phyloP scores from a whole-genome alignment of 2,113 vertebrate species.

The Gavia stellata region DNA sequence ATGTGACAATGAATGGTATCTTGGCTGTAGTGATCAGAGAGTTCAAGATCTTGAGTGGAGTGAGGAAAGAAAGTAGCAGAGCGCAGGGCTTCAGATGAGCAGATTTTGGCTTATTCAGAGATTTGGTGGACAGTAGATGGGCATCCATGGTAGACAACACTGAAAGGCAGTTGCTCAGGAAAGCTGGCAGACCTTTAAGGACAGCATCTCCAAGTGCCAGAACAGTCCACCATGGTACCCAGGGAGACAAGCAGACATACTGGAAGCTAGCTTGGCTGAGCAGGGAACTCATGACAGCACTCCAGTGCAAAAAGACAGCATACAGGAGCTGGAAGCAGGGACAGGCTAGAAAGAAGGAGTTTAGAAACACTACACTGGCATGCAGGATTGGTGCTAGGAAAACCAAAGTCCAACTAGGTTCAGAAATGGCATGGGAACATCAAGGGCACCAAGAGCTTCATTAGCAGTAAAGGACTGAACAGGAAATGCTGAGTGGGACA shows the following conservation, averaged over 20 bases:
- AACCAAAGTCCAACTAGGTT: neutral
- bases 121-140: too few relatives aligned
- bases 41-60: neutral
- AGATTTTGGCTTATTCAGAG: neutral
- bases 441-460: neutral
- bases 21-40: neutral
- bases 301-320: too few relatives aligned
- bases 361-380: neutral
- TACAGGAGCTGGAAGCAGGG: neutral
- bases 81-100: neutral
- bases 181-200: neutral
- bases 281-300: neutral
- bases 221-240: too few relatives aligned
- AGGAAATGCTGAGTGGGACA: neutral
- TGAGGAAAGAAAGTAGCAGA: neutral
- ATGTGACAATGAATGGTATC: neutral
- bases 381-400: neutral
- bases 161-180: neutral
- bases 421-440: neutral
- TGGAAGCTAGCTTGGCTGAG: neutral
- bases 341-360: neutral
- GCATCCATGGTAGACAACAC: neutral
- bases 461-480: neutral
- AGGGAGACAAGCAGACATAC: neutral
- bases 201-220: neutral